Conservation (phyloP, 2,888 invertebrate genomes). For the Drosophila nigritarsus region DNA sequence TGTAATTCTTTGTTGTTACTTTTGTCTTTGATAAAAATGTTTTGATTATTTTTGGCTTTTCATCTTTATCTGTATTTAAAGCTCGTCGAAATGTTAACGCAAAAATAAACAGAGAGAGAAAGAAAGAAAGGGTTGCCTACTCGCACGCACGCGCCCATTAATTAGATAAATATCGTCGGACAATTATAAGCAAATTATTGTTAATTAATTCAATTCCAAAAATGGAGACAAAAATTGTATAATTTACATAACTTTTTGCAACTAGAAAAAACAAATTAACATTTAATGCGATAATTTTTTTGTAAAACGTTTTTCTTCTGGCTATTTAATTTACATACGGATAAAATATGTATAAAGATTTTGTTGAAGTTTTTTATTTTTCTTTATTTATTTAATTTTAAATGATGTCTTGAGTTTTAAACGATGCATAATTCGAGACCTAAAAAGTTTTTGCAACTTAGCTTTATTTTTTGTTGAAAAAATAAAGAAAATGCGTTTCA, state of each 20-base stretch:
- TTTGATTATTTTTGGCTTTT: slow-evolving; percentile 40
- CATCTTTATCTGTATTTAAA: slow-evolving; percentile 27
- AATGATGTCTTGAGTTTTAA: slow-evolving; percentile 51
- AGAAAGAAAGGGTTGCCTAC: slow-evolving; percentile 16
- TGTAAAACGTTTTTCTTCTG: slow-evolving; percentile 51
- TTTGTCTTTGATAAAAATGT: slow-evolving; percentile 20
- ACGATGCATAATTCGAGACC: slow-evolving; percentile 1
- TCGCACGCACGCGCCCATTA: slow-evolving; percentile 28
- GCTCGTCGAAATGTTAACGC: slow-evolving; percentile 31
- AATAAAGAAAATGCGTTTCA: not conserved
- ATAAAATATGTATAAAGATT: not conserved
- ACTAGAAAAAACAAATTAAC: slow-evolving; percentile 30
- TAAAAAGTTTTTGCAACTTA: not conserved
- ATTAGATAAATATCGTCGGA: slow-evolving; percentile 23
- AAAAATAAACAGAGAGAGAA: not conserved
- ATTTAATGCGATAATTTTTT: slow-evolving; percentile 54
- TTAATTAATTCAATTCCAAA: slow-evolving; percentile 44
- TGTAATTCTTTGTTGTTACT: slow-evolving; percentile 2
- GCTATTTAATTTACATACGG: slow-evolving; percentile 29
- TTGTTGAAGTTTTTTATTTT: slow-evolving; percentile 1
- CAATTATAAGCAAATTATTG: slow-evolving; percentile 44
- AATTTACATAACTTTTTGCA: not conserved
- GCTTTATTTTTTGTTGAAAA: not conserved
- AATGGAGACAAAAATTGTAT: not conserved
- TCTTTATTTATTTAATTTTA: slow-evolving; percentile 7